Evolutionary conservation across 2,113 vertebrate genomes (phyloP).

Genomic region (Hepsetus odoe): DNA sequence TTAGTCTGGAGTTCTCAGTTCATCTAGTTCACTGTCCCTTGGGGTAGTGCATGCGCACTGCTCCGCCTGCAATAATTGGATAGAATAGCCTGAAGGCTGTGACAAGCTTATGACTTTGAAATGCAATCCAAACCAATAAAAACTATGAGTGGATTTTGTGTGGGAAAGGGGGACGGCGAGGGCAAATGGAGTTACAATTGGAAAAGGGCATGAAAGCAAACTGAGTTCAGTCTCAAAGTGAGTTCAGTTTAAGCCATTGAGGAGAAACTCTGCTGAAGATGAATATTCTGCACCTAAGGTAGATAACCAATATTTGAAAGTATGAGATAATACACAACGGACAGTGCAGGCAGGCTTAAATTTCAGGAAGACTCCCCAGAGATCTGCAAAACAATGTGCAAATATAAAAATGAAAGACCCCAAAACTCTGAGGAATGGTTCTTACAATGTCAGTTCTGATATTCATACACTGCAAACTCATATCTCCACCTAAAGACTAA

Average conservation of each 20-base stretch:
- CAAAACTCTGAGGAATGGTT: no score
- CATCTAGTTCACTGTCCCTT: not conserved
- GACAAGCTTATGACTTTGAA: conserved; percentile 41
- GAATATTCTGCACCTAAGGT: no score
- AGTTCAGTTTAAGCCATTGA: not conserved
- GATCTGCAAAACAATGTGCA: no score
- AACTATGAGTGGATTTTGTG: not conserved
- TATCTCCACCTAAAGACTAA: no score
- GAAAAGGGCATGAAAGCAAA: not conserved
- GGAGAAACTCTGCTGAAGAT: not conserved
- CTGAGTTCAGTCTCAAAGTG: not conserved
- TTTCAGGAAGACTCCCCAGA: no score
- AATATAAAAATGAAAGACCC: no score
- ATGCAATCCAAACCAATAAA: conserved; percentile 31
- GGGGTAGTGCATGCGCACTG: not conserved
- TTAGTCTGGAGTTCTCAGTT: conserved; percentile 29
- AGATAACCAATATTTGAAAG: no score
- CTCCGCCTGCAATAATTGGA: not conserved
- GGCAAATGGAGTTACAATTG: not conserved
- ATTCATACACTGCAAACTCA: no score
- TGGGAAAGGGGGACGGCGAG: not conserved
- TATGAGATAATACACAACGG: no score
- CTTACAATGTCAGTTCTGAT: no score
- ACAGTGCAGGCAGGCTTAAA: no score
- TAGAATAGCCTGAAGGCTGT: conserved; percentile 4